phyloP scores from a whole-genome alignment of 2,797 vertebrate species.

The Alosa sapidissima region DNA sequence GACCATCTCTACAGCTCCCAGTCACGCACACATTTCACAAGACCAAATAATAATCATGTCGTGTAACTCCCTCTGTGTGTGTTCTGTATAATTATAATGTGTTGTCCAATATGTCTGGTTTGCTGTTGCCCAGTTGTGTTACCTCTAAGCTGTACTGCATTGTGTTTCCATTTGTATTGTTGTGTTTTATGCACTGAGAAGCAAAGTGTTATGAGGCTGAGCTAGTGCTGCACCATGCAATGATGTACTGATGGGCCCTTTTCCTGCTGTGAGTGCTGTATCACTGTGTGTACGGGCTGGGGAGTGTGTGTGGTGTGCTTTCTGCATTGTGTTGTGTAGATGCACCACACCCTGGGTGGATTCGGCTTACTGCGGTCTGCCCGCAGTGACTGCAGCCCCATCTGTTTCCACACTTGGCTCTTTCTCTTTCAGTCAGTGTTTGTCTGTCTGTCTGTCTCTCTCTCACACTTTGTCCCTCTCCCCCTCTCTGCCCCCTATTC shows the following conservation, averaged over 20 bases:
- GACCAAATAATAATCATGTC: no score
- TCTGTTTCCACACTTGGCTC: slow-evolving; percentile 42
- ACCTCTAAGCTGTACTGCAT: no score
- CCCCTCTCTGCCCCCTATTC: slow-evolving; percentile 34
- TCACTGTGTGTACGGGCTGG: background rate
- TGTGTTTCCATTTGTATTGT: no score
- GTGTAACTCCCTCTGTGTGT: no score
- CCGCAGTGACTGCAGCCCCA: slow-evolving; percentile 39
- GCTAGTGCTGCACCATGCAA: no score
- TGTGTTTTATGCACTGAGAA: background rate
- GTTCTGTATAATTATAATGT: no score
- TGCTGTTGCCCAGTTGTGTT: no score
- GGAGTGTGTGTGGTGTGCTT: background rate
- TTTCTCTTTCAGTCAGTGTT: slow-evolving; percentile 21
- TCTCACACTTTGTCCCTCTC: slow-evolving; percentile 33
- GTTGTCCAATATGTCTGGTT: no score
- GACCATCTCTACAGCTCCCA: no score
- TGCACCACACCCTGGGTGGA: slow-evolving; percentile 13
- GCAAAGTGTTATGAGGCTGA: background rate
- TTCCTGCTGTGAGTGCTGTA: background rate
- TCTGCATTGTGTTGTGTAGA: slow-evolving; percentile 25
- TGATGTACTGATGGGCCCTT: background rate
- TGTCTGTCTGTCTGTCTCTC: slow-evolving; percentile 28
- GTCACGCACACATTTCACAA: no score
- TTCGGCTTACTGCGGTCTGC: slow-evolving; percentile 42